Base-by-base conservation (phyloP, 2,113 vertebrate genomes). In the Gymnogyps californianus region DNA sequence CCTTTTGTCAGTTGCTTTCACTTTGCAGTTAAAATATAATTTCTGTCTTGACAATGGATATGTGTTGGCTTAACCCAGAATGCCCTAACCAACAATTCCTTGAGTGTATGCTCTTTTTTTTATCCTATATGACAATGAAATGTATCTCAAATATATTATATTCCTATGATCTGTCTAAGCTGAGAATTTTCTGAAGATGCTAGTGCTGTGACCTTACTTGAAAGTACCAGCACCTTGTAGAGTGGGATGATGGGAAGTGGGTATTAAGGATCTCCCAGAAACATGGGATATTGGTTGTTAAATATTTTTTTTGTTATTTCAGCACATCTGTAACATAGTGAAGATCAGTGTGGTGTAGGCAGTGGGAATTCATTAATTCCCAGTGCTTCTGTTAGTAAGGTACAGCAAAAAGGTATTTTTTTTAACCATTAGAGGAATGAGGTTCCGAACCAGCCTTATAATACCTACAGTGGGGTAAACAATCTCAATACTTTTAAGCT, bases 1-100 rank as follows among this genome's bases (percentile, higher is more conserved):
- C 55, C 65, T 92, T 77, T 83, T 83, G 44, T 62, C 67, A 67
- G 67, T 11, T 54, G 42, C 71, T 95, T 95, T 93, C 26, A 24
- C 77, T 89, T 85, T 46, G n/a, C 78, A 83, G 72, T 92, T 96
- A 78, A 94, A 95, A 67, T 55, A 78, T 62, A 24, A 77, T 74
- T 90, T 94, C 83, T 83, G 47, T 90, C 92, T 92, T 81, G 76
- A 86, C 71, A 78, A 78, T 44, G 59, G 38, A 71, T 78, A 29
- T 51, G 49, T 46, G 38, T 70, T 95, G 87, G 62, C 59, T 94
- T 84, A 86, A 81, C 79, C 55, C 32, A 5, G 5, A 49, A 75
- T 64, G n/a, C 44, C 67, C 71, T 81, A 61, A 55, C 46, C 36
- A 91, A 31, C 42, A 66, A 28, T 44, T 88, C 21, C 10, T 71